Evolutionary conservation across 2,797 vertebrate genomes (phyloP).

Genomic region (Poeciliopsis paucimaculata): DNA sequence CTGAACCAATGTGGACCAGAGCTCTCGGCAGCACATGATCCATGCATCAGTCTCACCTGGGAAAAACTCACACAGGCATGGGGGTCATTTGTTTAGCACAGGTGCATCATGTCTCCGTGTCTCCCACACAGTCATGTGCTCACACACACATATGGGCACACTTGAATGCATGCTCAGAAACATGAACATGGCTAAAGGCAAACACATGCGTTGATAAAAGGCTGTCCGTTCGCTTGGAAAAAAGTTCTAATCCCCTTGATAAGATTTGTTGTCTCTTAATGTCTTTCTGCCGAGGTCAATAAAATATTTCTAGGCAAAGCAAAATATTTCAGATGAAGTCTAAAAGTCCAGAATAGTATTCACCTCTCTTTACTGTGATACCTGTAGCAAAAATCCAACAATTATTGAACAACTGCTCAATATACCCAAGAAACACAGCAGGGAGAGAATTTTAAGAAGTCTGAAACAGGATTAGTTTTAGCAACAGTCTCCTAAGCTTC

Average conservation of each 20-base stretch:
- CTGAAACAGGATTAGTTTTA: not conserved
- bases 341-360: no score
- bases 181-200: conserved; percentile 20
- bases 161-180: conserved; percentile 35
- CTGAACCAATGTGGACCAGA: conserved; percentile 74
- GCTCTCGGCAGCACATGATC: conserved; percentile 77
- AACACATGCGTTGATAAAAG: conserved; percentile 5
- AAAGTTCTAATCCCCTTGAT: not conserved
- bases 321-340: not conserved
- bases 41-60: conserved; percentile 77
- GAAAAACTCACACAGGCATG: conserved; percentile 72
- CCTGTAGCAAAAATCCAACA: not conserved
- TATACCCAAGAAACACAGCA: not conserved
- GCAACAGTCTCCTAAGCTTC: not conserved
- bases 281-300: not conserved
- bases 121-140: conserved; percentile 20
- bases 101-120: conserved; percentile 62
- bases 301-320: not conserved
- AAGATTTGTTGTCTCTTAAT: not conserved
- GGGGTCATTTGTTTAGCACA: conserved; percentile 79
- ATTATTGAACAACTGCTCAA: not conserved
- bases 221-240: not conserved
- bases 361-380: not conserved
- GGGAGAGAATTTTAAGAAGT: not conserved
- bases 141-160: conserved; percentile 22